Evolutionary conservation across 2,888 invertebrate species (phyloP).

Genomic region (Nebria brevicollis): DNA sequence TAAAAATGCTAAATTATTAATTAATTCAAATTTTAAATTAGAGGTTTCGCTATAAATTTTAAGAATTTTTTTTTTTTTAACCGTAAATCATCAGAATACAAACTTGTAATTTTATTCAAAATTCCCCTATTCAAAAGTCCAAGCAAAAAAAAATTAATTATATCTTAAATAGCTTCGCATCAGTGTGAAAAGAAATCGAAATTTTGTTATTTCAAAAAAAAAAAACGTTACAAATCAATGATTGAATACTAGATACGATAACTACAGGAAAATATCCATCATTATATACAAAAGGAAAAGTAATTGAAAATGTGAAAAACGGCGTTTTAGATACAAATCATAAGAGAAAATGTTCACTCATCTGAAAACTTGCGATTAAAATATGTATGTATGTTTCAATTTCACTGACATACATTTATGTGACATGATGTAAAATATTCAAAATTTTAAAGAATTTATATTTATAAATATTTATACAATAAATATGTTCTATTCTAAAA

Average conservation of each 20-base stretch:
- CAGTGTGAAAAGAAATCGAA: conserved; percentile 2
- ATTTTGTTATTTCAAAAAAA: neutral
- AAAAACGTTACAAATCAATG: neutral
- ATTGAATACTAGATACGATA: conserved; percentile 14
- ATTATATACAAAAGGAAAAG: neutral
- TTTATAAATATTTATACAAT: no score
- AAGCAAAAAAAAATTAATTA: conserved; percentile 10
- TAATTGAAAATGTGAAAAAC: neutral
- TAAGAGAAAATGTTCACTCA: neutral
- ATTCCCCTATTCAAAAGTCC: conserved; percentile 12
- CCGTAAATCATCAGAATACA: conserved; percentile 34
- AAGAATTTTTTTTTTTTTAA: conserved; percentile 9
- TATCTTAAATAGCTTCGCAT: conserved; percentile 5
- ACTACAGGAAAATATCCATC: conserved; percentile 15
- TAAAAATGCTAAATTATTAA: neutral
- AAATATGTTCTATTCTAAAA: no score
- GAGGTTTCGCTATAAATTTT: conserved; percentile 31
- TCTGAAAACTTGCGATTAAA: neutral
- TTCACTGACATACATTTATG: no score
- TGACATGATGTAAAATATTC: neutral
- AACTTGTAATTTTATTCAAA: conserved; percentile 33
- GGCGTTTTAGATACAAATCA: neutral
- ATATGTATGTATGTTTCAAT: neutral
- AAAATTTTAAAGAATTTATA: no score
- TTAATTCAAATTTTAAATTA: conserved; percentile 21